Evolutionary conservation across 1,140 invertebrate species (phyloP).

Genomic region (Drosophila lacteicornis): DNA sequence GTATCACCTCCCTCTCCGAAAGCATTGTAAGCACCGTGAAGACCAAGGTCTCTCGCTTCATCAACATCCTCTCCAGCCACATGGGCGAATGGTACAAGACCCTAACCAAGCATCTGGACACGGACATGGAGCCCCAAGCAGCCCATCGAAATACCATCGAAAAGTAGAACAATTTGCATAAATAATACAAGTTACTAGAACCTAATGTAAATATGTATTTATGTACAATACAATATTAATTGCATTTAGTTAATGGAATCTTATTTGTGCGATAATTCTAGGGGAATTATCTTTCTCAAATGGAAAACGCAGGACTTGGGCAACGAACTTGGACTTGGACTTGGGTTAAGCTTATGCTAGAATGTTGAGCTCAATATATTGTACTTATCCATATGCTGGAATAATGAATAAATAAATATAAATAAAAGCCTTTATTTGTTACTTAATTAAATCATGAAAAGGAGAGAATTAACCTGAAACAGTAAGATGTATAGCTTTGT

Average conservation of each 20-base stretch:
- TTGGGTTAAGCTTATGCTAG: slow-evolving; percentile 32
- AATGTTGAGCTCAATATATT: neutral
- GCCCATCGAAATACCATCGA: slow-evolving; percentile 29
- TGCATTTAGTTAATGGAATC: slow-evolving; percentile 3
- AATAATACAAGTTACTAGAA: slow-evolving; percentile 6
- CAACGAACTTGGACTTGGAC: slow-evolving; percentile 17
- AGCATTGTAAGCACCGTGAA: slow-evolving; percentile 67
- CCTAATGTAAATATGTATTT: slow-evolving; percentile 70
- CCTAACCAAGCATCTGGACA: slow-evolving; percentile 64
- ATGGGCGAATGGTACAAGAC: slow-evolving; percentile 81
- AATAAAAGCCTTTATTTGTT: neutral
- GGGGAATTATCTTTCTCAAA: slow-evolving; percentile 19
- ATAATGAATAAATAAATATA: neutral
- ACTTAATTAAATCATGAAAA: no score
- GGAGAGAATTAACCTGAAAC: no score
- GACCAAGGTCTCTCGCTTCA: slow-evolving; percentile 65
- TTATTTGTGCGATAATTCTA: slow-evolving; percentile 30
- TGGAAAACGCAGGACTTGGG: slow-evolving; percentile 11
- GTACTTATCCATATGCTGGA: neutral
- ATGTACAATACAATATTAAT: slow-evolving; percentile 38
- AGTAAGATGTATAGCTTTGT: no score
- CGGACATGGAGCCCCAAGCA: neutral
- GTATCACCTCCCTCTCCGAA: slow-evolving; percentile 40
- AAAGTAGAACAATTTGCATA: slow-evolving; percentile 19
- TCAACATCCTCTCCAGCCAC: slow-evolving; percentile 71